These are phyloP conservation scores for Pteruthius melanotis DNA, from an alignment of 2,113 vertebrate species.

Conservation along the genomic window DNA sequence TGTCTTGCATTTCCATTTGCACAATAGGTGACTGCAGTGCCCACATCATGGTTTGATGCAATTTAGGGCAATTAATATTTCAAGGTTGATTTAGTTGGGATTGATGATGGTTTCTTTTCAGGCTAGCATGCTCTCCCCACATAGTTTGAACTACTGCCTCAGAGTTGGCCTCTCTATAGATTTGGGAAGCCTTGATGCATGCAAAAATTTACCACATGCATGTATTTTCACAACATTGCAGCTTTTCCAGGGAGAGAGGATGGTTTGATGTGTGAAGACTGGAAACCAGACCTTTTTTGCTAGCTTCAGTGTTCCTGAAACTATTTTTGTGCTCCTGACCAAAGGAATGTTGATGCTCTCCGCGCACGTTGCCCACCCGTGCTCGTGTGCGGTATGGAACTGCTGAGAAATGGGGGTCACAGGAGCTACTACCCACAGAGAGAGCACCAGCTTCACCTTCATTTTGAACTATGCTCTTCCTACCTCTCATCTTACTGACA, in stretches of 20 bases:
- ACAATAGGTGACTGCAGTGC: background rate
- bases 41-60: background rate
- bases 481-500: background rate
- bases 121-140: background rate
- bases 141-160: background rate
- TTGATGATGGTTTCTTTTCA: background rate
- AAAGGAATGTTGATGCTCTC: background rate
- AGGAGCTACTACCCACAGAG: background rate
- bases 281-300: background rate
- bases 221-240: background rate
- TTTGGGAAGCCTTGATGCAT: background rate
- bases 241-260: background rate
- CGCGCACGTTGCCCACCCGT: fast-evolving
- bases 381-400: background rate
- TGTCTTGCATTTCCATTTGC: background rate
- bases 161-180: background rate
- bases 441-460: background rate
- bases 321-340: background rate
- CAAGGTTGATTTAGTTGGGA: background rate
- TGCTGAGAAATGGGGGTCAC: background rate
- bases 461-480: background rate
- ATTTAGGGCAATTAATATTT: background rate
- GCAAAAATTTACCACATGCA: background rate
- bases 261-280: background rate
- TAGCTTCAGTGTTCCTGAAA: background rate